Percentiles rank a stretch among this genome's conserved stretches.
phyloP scores from a whole-genome alignment of 2,888 invertebrate species.

The Furcula furcula region DNA sequence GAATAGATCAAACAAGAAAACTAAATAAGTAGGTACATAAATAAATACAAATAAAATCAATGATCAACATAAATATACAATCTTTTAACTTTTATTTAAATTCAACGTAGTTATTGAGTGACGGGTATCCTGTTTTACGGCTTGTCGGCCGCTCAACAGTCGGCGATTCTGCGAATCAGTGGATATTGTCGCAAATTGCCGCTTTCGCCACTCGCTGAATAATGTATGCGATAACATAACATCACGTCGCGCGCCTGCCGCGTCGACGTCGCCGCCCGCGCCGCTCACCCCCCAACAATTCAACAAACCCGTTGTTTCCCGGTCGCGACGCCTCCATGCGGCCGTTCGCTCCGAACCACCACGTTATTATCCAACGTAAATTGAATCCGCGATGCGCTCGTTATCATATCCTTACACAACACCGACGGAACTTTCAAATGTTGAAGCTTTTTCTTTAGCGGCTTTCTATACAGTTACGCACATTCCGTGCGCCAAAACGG shows the following conservation, averaged over 20 bases:
- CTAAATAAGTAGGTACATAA: constrained; percentile 10
- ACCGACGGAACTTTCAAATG: constrained; percentile 40
- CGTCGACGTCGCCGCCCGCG: constrained; percentile 34
- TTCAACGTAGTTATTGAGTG: constrained; percentile 70
- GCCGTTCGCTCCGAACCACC: constrained; percentile 29
- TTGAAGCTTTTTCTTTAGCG: constrained; percentile 19
- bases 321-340: constrained; percentile 44
- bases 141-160: constrained; percentile 72
- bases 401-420: constrained; percentile 48
- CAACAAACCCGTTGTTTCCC: constrained; percentile 35
- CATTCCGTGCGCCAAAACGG: constrained; percentile 12
- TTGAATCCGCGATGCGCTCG: constrained; percentile 45
- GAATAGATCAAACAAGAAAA: too few species aligned
- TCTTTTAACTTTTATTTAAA: constrained; percentile 63
- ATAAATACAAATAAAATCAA: constrained; percentile 20
- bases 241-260: constrained; percentile 64
- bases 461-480: constrained; percentile 27
- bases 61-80: constrained; percentile 17
- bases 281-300: constrained; percentile 34
- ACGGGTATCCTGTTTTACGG: constrained; percentile 74
- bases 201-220: constrained; percentile 80
- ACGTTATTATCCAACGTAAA: constrained; percentile 51
- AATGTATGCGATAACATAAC: constrained; percentile 79
- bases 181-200: constrained; percentile 81
- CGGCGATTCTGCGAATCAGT: constrained; percentile 74